Base-by-base conservation (phyloP, 2,888 invertebrate genomes). In the Tiliacea aurago region DNA sequence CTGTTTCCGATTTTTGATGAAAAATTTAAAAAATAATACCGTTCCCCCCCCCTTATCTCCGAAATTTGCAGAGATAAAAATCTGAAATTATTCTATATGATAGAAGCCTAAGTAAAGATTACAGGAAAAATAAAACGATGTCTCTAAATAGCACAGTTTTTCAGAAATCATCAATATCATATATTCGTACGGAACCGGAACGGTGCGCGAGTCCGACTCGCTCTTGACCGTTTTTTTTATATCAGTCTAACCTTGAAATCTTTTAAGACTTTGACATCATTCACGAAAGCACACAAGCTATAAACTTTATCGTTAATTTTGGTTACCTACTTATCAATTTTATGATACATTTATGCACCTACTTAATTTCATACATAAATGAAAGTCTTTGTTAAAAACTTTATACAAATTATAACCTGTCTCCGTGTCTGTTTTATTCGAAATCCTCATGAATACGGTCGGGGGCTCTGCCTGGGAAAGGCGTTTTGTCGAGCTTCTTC, bases 251-350 rank as follows among this genome's bases (percentile, higher is more conserved):
- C 72, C 72, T 76, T 76, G 72, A 73, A 51, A 4, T 43, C 20
- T 75, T n/a, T 33, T 23, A 75, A n/a, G 51, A 53, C 66, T 73
- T 73, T 76, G 66, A 53, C 45, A 45, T 76, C 43, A 28, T 73
- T 66, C 37, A 28, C 37, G 37, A 76, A 76, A 76, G 43, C 37
- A 45, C 15, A n/a, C 3, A 33, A 4, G 15, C 45, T 65, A 65
- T 53, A 37, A 13, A 49, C 1, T 4, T 43, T 75, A 76, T 75
- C 43, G 15, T 41, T n/a, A 41, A 15, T n/a, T 43, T 43, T 15
- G 18, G 28, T 58, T 43, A 28, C 37, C 4, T 37, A 74, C 37
- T 37, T 37, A 74, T 43, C 7, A 33, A 62, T 72, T 61, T 23
- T 18, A 75, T 72, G 28, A 56, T 41, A 71, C 15, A 33, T 11